Evolutionary conservation across 2,888 invertebrate genomes (phyloP).

Genomic region (Vanessa cardui): DNA sequence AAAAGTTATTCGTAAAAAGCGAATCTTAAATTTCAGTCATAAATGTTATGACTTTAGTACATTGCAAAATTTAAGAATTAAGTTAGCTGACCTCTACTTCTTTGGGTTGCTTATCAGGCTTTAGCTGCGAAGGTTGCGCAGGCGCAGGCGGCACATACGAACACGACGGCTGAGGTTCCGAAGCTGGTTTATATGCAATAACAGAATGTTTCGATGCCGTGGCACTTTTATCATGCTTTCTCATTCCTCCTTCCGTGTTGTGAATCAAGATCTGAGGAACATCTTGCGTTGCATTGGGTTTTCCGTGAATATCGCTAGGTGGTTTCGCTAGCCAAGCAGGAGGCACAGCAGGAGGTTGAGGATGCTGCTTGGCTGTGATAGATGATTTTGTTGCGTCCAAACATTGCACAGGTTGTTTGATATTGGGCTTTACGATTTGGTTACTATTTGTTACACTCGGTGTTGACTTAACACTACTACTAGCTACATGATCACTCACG

Average conservation of each 20-base stretch:
- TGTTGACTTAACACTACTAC: conserved; percentile 32
- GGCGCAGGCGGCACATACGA: conserved; percentile 61
- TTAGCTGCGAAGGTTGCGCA: conserved; percentile 58
- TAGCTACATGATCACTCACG: conserved; percentile 26
- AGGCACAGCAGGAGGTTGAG: conserved; percentile 73
- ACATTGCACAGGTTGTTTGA: conserved; percentile 41
- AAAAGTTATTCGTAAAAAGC: conserved; percentile 30
- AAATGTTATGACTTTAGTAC: not conserved
- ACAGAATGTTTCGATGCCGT: conserved; percentile 51
- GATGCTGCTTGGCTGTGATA: conserved; percentile 52
- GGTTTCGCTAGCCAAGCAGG: conserved; percentile 65
- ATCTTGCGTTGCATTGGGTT: conserved; percentile 46
- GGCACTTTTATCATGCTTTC: conserved; percentile 52
- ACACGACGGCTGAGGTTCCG: conserved; percentile 70
- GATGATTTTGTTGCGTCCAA: conserved; percentile 45
- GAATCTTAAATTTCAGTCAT: not conserved
- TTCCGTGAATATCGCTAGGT: conserved; percentile 42
- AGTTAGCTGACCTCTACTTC: conserved; percentile 78
- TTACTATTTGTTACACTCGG: conserved; percentile 21
- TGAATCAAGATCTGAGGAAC: conserved; percentile 66
- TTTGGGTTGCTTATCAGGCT: conserved; percentile 66
- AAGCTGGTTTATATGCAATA: conserved; percentile 48
- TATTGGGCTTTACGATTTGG: conserved; percentile 39
- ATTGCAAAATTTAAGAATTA: conserved; percentile 18
- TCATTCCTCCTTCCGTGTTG: conserved; percentile 55